Base-by-base conservation (phyloP, 2,888 invertebrate genomes). In the Acrobasis repandana region DNA sequence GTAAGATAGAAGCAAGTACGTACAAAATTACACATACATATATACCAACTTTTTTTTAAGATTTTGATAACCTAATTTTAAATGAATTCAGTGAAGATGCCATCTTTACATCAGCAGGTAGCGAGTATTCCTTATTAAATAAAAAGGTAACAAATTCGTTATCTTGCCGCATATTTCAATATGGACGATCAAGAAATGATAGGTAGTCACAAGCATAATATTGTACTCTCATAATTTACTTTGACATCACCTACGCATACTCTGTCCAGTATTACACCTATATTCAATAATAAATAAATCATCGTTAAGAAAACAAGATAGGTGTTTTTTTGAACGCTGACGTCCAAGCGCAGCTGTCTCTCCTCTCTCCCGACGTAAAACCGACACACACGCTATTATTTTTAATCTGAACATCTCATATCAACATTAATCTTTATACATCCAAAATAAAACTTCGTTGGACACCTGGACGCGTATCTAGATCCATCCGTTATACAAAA, bases 301-400 rank as follows among this genome's bases (percentile, higher is more conserved):
- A 75, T 69, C 69, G 65, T 65, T 69, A 71, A 73, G 70, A 75
- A 76, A 76, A 78, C 73, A 73, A 68, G 68, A 72, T 75, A 71
- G 68, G 69, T 68, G 71, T 77, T 79, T 77, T 71, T 71, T 73
- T 73, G 72, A 69, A 64, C 61, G 10, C 66, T 83, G 81, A 82
- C 80, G 82, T 78, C 73, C 71, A 66, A 65, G 54, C 73, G 65
- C 85, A 83, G 79, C 85, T 83, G 85, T 75, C 74, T 65, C 66
- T 66, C 62, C 61, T 70, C 71, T 77, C 76, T 61, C 57, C 65
- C 67, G 69, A 68, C 72, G 64, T 65, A 64, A 65, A 73, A 72
- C 74, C 71, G 76, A 79, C 76, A 70, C 59, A 59, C 54, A 69
- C 65, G 65, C 62, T 71, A 74, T 73, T 67, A 68, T 68, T 70